Percentiles rank a stretch among this genome's conserved stretches.
Evolutionary conservation across 2,113 vertebrate genomes (phyloP).

Genomic region (Mormyrus lacerda): DNA sequence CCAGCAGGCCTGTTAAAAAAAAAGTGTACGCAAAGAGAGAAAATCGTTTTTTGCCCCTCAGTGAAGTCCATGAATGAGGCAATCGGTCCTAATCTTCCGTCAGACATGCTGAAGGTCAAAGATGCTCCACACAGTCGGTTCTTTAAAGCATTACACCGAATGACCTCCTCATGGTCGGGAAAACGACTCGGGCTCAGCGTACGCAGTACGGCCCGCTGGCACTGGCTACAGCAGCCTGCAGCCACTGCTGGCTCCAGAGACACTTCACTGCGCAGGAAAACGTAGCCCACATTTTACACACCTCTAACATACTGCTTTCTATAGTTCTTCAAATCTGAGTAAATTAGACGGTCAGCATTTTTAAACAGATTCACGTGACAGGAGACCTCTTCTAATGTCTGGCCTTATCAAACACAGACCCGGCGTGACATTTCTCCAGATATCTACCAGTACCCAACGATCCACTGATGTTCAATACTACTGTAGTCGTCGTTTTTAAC

Average conservation of each 20-base stretch:
- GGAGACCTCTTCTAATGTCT: background rate
- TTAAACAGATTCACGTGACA: background rate
- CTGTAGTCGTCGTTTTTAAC: background rate
- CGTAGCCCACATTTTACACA: background rate
- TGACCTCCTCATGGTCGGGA: background rate
- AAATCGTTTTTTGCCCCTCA: background rate
- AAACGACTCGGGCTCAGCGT: background rate
- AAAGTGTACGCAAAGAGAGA: background rate
- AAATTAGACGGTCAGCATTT: background rate
- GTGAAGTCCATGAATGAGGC: background rate
- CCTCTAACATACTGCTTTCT: background rate
- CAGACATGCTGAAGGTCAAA: background rate
- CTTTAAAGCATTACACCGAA: background rate
- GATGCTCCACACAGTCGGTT: background rate
- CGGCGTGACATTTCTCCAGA: background rate
- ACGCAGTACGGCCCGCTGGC: background rate
- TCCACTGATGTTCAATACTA: background rate
- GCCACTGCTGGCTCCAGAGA: background rate
- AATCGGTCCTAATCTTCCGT: background rate
- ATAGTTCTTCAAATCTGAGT: background rate
- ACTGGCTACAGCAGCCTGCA: background rate
- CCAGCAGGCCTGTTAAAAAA: slow-evolving; percentile 69
- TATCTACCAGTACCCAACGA: background rate
- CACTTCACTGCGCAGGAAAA: background rate
- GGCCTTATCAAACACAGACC: background rate